phyloP scores from a whole-genome alignment of 92 coral and sea anemone species.

The Pocillopora grandis region DNA sequence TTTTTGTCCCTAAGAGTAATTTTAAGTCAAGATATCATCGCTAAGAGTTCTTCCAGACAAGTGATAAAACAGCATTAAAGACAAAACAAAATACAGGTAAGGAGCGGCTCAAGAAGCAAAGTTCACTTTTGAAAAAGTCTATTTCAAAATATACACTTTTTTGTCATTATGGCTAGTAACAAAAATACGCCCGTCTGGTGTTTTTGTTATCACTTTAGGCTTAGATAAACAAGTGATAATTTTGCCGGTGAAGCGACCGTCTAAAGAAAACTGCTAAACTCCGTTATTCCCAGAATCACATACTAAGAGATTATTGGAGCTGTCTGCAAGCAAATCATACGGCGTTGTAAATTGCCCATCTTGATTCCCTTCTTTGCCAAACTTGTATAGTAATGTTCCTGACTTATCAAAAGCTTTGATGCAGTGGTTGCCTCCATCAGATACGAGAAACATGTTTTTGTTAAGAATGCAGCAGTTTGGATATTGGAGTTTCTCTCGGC shows the following conservation, averaged over 20 bases:
- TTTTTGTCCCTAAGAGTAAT: no score
- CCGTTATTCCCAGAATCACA: background rate
- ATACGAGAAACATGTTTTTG: background rate
- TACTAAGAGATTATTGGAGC: background rate
- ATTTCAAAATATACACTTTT: background rate
- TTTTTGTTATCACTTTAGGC: background rate
- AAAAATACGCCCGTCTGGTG: background rate
- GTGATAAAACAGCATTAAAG: no score
- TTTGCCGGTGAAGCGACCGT: conserved; percentile 6
- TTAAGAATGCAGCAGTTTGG: background rate
- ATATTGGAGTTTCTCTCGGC: background rate
- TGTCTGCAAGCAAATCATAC: background rate
- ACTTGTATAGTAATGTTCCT: background rate
- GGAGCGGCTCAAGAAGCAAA: no score
- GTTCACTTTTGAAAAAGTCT: background rate
- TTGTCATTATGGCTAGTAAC: background rate
- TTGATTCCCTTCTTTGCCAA: background rate
- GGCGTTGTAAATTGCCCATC: background rate
- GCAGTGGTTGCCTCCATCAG: background rate
- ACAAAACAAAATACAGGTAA: no score
- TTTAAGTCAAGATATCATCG: no score
- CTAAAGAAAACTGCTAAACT: background rate
- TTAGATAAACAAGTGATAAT: background rate
- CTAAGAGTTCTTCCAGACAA: no score
- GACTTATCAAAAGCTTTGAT: background rate